phyloP scores from a whole-genome alignment of 1,140 invertebrate genomes.

The Papilio dardanus region DNA sequence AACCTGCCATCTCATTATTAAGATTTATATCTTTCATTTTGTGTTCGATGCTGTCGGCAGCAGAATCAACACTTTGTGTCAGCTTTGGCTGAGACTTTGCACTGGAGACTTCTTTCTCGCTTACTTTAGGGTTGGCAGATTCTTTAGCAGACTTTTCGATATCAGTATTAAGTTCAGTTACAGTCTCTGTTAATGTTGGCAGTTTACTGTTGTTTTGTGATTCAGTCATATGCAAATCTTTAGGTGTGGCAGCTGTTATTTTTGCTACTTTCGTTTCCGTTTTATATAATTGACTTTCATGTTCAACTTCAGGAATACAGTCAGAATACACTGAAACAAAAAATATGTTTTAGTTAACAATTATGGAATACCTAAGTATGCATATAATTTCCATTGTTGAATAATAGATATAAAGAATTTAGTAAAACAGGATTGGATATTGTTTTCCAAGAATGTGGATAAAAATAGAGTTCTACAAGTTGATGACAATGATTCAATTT shows the following conservation, averaged over 20 bases:
- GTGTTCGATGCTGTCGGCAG: constrained; percentile 63
- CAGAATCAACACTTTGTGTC: constrained; percentile 67
- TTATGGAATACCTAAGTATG: no score
- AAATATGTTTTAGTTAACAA: no score
- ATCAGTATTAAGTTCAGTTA: constrained; percentile 67
- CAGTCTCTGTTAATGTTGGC: constrained; percentile 48
- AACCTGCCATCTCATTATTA: constrained; percentile 71
- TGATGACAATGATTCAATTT: no score
- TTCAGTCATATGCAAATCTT: constrained; percentile 47
- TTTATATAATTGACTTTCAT: constrained; percentile 55
- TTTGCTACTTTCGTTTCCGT: constrained; percentile 53
- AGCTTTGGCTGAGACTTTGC: constrained; percentile 74
- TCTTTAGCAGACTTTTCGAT: constrained; percentile 74
- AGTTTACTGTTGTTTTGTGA: constrained; percentile 54
- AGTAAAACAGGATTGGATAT: no score
- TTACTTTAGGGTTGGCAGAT: constrained; percentile 40
- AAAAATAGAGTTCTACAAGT: no score
- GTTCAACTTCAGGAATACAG: constrained; percentile 69
- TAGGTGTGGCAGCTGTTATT: constrained; percentile 51
- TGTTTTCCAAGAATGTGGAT: no score
- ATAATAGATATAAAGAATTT: no score
- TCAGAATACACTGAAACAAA: constrained; percentile 72
- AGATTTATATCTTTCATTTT: constrained; percentile 79
- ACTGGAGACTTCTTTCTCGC: constrained; percentile 54
- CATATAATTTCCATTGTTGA: no score